Conservation (phyloP, 2,113 vertebrate genomes). For the Vulpes vulpes region DNA sequence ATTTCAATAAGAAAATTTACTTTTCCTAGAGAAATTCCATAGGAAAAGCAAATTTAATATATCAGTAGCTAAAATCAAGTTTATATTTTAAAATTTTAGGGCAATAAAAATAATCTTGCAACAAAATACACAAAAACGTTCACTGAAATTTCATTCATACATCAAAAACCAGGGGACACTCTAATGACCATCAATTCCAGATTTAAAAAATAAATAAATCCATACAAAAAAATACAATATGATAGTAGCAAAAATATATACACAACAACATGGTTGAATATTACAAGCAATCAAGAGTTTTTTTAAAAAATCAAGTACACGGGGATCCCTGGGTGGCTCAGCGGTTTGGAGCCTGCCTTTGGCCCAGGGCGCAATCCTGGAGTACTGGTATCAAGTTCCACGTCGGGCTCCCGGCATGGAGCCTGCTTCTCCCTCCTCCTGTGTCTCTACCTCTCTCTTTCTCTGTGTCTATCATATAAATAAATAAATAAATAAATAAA, state of each 20-base stretch:
- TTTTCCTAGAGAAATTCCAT: not conserved
- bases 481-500: too few species aligned
- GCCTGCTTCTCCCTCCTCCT: too few species aligned
- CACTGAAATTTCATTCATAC: not conserved
- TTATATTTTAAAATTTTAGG: not conserved
- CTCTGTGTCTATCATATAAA: too few species aligned
- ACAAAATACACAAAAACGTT: not conserved
- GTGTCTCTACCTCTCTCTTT: too few species aligned
- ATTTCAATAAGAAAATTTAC: not conserved
- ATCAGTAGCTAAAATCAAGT: not conserved
- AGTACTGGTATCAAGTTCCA: too few species aligned
- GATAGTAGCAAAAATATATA: not conserved
- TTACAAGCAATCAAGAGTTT: not conserved
- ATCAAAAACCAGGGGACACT: not conserved
- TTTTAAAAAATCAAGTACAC: not conserved
- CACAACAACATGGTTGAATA: not conserved
- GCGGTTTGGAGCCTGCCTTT: too few species aligned
- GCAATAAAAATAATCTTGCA: not conserved
- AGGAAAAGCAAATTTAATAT: not conserved
- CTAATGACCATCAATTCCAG: not conserved
- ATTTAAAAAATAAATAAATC: constrained; percentile 36
- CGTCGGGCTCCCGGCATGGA: too few species aligned
- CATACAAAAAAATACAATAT: not conserved
- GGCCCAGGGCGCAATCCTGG: too few species aligned
- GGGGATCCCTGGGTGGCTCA: not conserved